Evolutionary conservation across 2,797 vertebrate genomes (phyloP), one percentile per base, ranked within the genome.

Genomic region (Furcifer pardalis): DNA sequence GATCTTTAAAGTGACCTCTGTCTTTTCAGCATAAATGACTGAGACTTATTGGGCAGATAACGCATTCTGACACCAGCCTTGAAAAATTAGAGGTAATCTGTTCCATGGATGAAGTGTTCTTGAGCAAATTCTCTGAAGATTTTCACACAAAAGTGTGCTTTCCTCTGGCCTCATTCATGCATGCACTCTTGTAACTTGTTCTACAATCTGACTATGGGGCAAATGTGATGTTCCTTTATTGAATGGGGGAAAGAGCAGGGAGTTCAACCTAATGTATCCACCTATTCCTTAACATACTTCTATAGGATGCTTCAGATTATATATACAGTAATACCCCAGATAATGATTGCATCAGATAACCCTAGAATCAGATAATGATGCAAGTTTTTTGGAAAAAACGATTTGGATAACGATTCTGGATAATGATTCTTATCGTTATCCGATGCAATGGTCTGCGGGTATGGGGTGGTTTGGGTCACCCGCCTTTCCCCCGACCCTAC

Each of bases 1-100:
- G 81, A 89, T 91, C 72, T 92, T 88, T 84, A 62, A 85, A 90
- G 82, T 78, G 81, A 83, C 86, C 76, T 85, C 49, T 68, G 17
- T 60, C 52, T 59, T 35, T 77, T 78, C 85, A 93, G 84, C 85
- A 89, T 89, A 84, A 89, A 89, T 3, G 69, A 88, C 62, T 77
- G 88, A 87, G 89, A 90, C 84, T 91, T 89, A 89, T 82, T 94
- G 94, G 92, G 88, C 86, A 92, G 72, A 79, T 84, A 92, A 93
- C 84, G 83, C 42, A 7, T 56, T 79, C 81, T 90, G 85, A 82
- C 84, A 84, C 56, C 19, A 88, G 89, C 91, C 87, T 86, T 86
- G 71, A 89, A 88, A 87, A 92, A 92, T 89, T 87, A 92, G 88
- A 84, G 83, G 89, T 35, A 90, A 62, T 13, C 1, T 82, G 75